Evolutionary conservation across 2,113 vertebrate species (phyloP), one percentile per base, ranked within the genome.

Genomic region (Tupaia chinensis): DNA sequence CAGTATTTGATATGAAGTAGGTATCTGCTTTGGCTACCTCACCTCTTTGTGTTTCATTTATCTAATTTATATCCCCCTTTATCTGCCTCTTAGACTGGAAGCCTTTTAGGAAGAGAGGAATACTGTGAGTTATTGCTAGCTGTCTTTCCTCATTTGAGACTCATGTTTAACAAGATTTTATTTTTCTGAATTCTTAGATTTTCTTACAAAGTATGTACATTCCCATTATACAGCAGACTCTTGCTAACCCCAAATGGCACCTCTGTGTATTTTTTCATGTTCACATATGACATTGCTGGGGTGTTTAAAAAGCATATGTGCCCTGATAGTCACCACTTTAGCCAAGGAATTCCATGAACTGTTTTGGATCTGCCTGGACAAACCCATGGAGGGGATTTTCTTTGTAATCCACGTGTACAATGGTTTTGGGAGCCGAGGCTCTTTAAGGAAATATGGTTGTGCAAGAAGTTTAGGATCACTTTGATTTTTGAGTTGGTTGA

Each of bases 1-100:
- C 99, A 22, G 99, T 99, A 95, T 99, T 99, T 98, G 99, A 99
- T 98, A 99, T 99, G 99, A 99, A 99, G 99, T 99, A 99, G 98
- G 99, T 99, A 91, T 90, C 81, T 96, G 54, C 58, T 93, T 93
- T 94, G 79, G 68, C 4, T 79, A 15, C 19, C 65, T 76, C 5
- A 27, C 83, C 20, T 86, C 5, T 91, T 58, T 95, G 34, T 96
- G 22, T 83, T 91, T 87, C 76, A 44, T 56, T 85, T 81, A 77
- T 23, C 25, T 92, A 58, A 63, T 86, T 89, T 84, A 23, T 84
- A 80, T 25, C 16, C 56, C 13, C 25, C 9, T 94, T 76, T 7
- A 70, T 89, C 19, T 1, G 1, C 5, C 95, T 88, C 74, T 97
- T 91, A 85, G 83, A 84, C 70, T 91, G 6, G 11, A 74, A 89